Base-by-base conservation (phyloP, 2,797 vertebrate genomes). In the Myripristis jacobus region DNA sequence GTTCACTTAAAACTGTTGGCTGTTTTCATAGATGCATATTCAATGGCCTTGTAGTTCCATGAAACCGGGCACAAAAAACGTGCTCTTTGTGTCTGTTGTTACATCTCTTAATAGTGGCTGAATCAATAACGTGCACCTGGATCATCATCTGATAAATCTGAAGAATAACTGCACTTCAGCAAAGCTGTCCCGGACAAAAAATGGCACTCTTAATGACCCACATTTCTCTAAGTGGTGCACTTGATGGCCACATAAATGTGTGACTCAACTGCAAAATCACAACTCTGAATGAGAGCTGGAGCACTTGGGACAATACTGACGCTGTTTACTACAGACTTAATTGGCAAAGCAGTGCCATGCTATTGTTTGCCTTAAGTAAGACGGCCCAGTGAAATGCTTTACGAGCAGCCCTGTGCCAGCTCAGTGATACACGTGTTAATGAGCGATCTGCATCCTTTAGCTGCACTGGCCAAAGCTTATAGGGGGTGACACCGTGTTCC, bases 11-110 rank as follows among this genome's bases (percentile, higher is more conserved):
- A 13, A 41, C 4, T 41, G 38, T 41, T 41, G 12, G 12, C 12
- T 41, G 13, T 41, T 41, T 41, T 41, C 16, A 41, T 8, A 24
- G 21, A 74, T 78, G 66, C 54, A 65, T 57, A 65, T 50, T 54
- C 55, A 48, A 19, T 47, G n/a, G n/a, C n/a, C n/a, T n/a, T n/a
- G n/a, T n/a, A n/a, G n/a, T 59, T 75, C 67, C 75, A 54, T 19
- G 22, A 64, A 22, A 63, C 38, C 31, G 48, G 59, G 64, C 68
- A 76, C 41, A 69, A 75, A 70, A 75, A 62, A 87, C 59, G 25
- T 12, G 31, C 54, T 64, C 24, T 38, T 38, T 64, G 61, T 47
- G 36, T 53, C 50, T 27, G 31, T 66, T 58, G 25, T 11, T 8
- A 1, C 3, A 55, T 6, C 12, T 71, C 80, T 77, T 73, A 9